Percentiles rank a stretch among this genome's conserved stretches.
Evolutionary conservation across 2,113 vertebrate genomes (phyloP).

Genomic region (Saimiri boliviensis): DNA sequence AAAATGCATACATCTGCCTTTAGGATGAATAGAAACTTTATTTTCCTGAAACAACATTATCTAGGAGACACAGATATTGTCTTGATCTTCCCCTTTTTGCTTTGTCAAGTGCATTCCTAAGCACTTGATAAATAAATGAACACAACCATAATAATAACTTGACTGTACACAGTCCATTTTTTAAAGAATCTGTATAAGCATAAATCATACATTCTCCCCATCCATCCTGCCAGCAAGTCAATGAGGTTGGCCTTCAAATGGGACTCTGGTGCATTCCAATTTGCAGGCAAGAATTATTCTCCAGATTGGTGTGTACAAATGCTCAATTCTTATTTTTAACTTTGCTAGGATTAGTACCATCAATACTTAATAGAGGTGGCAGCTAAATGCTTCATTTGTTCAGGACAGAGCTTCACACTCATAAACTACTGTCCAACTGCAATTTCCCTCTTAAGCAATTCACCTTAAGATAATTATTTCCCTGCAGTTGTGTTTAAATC

Average conservation of each 20-base stretch:
- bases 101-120: neutral
- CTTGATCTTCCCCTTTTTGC: neutral
- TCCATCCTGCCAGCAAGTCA: neutral
- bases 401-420: neutral
- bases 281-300: neutral
- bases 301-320: constrained; percentile 33
- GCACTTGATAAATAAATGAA: neutral
- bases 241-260: neutral
- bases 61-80: neutral
- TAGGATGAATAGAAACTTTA: neutral
- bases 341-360: neutral
- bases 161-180: neutral
- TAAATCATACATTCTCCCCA: neutral
- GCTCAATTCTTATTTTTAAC: constrained; percentile 35
- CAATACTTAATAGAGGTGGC: neutral
- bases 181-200: neutral
- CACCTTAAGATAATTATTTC: constrained; percentile 47
- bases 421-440: neutral
- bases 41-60: neutral
- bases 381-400: neutral
- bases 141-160: neutral
- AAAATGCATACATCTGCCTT: neutral
- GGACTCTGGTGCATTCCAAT: neutral
- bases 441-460: constrained; percentile 15
- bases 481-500: constrained; percentile 24